Base-by-base conservation (phyloP, 1,140 invertebrate genomes). In the Panagrolaimus sp. region DNA sequence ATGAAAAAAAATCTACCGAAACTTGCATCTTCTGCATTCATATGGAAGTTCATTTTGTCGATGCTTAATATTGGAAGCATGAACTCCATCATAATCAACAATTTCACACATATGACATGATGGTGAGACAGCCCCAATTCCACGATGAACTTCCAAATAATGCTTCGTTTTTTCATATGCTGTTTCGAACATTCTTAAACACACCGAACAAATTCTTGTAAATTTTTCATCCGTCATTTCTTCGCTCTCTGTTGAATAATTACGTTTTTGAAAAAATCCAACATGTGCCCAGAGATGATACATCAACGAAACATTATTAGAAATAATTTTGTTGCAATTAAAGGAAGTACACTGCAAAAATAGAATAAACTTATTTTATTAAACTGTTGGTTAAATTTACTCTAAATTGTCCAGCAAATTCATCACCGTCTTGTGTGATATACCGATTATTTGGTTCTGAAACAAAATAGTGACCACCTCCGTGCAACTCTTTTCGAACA, bases 211-310 rank as follows among this genome's bases (percentile, higher is more conserved):
- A 21, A 58, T 58, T 12, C 52, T 21, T 12, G 21, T 21, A 28
- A 58, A 58, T 4, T 58, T 58, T 58, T 58, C 52, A 24, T 58
- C 52, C 3, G 14, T 21, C 52, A 58, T 58, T 21, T 21, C 52
- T 26, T 58, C n/a, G 15, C 10, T 12, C 4, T n/a, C 52, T 2
- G 15, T 21, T 12, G 52, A 26, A 28, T 58, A 58, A 21, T 58
- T n/a, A 12, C 21, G 12, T 17, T 17, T 14, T 21, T 21, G 67
- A 21, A 26, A 52, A 17, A n/a, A 38, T 28, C 10, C 52, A 0
- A 69, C 68, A 67, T 69, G 68, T 7, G 68, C 68, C 68, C 68
- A 69, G n/a, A 69, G 17, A 43, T 69, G 68, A 58, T 44, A 69
- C 68, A 69, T 69, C 5, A 69, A 69, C 6, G 68, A 44, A 32